These are phyloP conservation scores for Scarus forsteni DNA, from an alignment of 2,797 vertebrate species.

Conservation along the genomic window DNA sequence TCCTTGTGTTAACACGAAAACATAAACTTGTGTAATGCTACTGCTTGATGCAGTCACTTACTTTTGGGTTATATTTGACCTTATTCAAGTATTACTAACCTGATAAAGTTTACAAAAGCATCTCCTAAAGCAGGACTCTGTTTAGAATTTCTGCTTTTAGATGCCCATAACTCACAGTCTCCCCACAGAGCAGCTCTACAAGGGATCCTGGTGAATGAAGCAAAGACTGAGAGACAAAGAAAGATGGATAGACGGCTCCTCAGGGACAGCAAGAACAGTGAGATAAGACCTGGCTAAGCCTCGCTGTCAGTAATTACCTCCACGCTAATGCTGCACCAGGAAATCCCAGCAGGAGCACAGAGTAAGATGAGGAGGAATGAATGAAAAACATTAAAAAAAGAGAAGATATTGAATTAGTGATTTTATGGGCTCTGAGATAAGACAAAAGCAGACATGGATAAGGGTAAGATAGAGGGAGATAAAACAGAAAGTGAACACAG, in stretches of 20 bases:
- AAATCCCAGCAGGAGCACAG: conserved; percentile 48
- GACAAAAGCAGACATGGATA: conserved; percentile 47
- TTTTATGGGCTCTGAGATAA: conserved; percentile 47
- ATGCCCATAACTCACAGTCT: conserved; percentile 43
- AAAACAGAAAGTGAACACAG: conserved; percentile 46
- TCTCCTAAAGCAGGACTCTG: conserved; percentile 1
- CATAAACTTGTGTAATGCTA: neutral
- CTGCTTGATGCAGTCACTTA: conserved; percentile 1
- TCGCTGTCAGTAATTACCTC: conserved; percentile 71
- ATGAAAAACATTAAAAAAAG: conserved; percentile 30
- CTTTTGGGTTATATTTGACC: conserved; percentile 30
- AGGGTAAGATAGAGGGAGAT: conserved; percentile 49
- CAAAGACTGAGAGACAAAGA: conserved; percentile 34
- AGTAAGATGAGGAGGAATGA: conserved; percentile 48
- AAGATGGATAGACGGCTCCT: conserved; percentile 32
- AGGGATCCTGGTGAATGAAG: conserved; percentile 27
- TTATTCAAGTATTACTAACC: conserved; percentile 31
- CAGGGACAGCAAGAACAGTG: conserved; percentile 50
- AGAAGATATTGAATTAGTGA: conserved; percentile 52
- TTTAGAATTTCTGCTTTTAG: conserved; percentile 26
- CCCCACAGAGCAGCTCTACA: conserved; percentile 43
- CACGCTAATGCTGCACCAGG: conserved; percentile 55
- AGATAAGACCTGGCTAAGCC: conserved; percentile 73
- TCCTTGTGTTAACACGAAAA: neutral
- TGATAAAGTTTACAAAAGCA: conserved; percentile 47